phyloP scores from a whole-genome alignment of 1,140 invertebrate genomes.

The Sweltsa coloradensis region DNA sequence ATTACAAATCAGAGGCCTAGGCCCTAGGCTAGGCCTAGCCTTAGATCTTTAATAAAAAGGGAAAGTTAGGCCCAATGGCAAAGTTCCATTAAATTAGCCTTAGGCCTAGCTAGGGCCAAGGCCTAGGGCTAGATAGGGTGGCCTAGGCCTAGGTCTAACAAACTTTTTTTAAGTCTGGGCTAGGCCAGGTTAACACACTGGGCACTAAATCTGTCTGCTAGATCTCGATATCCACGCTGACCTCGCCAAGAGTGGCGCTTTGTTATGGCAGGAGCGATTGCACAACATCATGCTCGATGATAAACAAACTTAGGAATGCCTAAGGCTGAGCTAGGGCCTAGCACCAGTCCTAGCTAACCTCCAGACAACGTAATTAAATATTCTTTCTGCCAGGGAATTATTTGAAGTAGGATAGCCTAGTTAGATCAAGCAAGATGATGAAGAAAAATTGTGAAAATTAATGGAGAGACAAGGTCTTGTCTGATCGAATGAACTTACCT shows the following conservation, averaged over 20 bases:
- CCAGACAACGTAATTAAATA: neutral
- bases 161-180: neutral
- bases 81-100: too few relatives aligned
- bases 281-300: conserved; percentile 3
- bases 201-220: neutral
- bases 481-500: neutral
- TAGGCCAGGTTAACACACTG: neutral
- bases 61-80: too few relatives aligned
- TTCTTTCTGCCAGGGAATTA: neutral
- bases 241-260: neutral
- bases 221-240: neutral
- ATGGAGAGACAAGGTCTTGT: neutral
- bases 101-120: neutral
- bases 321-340: too few relatives aligned
- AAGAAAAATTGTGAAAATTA: neutral
- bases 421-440: neutral
- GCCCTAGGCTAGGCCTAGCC: too few relatives aligned
- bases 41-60: too few relatives aligned
- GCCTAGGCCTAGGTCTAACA: neutral
- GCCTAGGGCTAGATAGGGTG: neutral
- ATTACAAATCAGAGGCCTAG: too few relatives aligned
- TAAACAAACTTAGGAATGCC: neutral
- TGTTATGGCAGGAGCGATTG: too few relatives aligned
- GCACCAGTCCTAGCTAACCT: too few relatives aligned
- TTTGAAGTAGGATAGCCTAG: neutral